Base-by-base conservation (phyloP, 2,888 invertebrate genomes). In the Agrochola lota region DNA sequence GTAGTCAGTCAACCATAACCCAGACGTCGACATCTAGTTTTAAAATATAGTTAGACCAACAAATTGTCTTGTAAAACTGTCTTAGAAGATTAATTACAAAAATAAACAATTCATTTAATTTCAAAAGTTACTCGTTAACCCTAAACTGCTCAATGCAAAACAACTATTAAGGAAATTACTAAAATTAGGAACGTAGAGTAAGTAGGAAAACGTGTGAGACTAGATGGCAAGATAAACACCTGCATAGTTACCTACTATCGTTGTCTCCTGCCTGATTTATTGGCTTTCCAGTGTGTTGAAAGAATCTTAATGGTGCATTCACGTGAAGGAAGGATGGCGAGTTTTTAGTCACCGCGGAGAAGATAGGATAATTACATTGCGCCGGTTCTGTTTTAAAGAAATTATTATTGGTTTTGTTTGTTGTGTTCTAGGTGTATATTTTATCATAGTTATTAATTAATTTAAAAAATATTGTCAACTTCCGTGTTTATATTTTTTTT, bases 241-340 rank as follows among this genome's bases (percentile, higher is more conserved):
- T 62, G 74, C 85, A 84, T 87, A 83, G 59, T 79, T 81, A 73
- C 71, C 71, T 57, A 69, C 81, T 85, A 82, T 83, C 76, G 78
- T 74, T 84, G 82, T 84, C 80, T 71, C 46, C 63, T 78, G 74
- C 76, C 87, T 90, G 90, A 91, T 92, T 91, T 88, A 91, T 89
- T 74, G 73, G 78, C 86, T 88, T 83, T 85, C 87, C 79, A 85
- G 82, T 85, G 85, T 84, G 87, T 79, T 77, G 81, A 80, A 86
- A 85, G 88, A 88, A 91, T 91, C 87, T 91, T 91, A 92, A 93
- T 91, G 89, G 89, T 73, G 71, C 86, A 74, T 81, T 86, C 89
- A 88, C 86, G 83, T 81, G 86, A 76, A 62, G 76, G 66, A 68
- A 73, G 78, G 74, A 71, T 68, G 80, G 46, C 71, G n/a, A 60